Evolutionary conservation across 2,888 invertebrate genomes (phyloP), one percentile per base, ranked within the genome.

Genomic region (Lathronympha strigana): DNA sequence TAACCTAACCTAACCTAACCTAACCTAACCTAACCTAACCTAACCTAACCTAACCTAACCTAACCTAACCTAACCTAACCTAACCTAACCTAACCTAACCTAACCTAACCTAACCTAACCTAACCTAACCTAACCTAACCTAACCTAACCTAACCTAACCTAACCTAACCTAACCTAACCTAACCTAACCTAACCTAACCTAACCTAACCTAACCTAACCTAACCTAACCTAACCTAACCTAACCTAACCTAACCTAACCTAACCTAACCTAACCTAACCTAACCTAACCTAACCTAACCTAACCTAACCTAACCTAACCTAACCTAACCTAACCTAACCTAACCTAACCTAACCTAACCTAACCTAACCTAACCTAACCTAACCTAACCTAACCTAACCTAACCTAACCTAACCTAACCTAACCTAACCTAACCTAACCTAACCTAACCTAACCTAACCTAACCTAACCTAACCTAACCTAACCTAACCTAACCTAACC

Each of bases 391-490:
- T 63, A 63, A 67, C 67, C 63, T 60, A 67, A 67, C 67, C 67
- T 60, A 67, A 63, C 63, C 63, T 54, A 67, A 63, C 67, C 63
- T 60, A 67, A 67, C 63, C 67, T 60, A 67, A 67, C 67, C 67
- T 60, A 67, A 67, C 67, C 67, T 67, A 63, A 67, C 67, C 63
- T 63, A 67, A 67, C 63, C 67, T 67, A 67, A 67, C 67, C 67
- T 67, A 67, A 67, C 67, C 67, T 67, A 67, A 67, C 67, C 67
- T 63, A 67, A 63, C 67, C 62, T 60, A 63, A 63, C 67, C 67
- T 63, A 67, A 63, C 63, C 63, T 60, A 67, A 67, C 67, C 63
- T 63, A 67, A 67, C 67, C 67, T 60, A 63, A 67, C 63, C 67
- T 63, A 67, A 67, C 67, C 67, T 63, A 67, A 67, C 67, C 67